Evolutionary conservation across 2,888 invertebrate genomes (phyloP), one percentile per base, ranked within the genome.

Genomic region (Podotricha telesiphe): DNA sequence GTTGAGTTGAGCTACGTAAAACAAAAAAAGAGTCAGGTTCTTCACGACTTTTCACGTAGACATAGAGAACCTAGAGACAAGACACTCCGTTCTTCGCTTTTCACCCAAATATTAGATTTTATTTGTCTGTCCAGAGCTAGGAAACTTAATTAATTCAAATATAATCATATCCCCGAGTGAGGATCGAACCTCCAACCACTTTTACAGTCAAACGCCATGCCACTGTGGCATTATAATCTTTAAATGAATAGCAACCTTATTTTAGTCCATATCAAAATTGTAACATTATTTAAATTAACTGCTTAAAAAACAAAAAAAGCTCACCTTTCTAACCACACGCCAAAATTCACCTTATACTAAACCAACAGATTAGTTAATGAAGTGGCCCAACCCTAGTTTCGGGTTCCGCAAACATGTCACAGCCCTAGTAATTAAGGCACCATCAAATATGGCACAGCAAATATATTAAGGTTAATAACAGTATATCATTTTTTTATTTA

Each of bases 341-440:
- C 20, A 59, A 45, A 61, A 45, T 50, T 51, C 17, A 61, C 45
- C 34, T 34, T 61, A 53, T 11, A 63, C 63, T 51, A 51, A 51
- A 67, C 40, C 71, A 84, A 83, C 78, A 82, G 82, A 84, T 85
- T 85, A 85, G 82, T 78, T 84, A 83, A 85, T 85, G 82, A 79
- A 79, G 64, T 59, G 75, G 74, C 79, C 79, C 72, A 58, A 74
- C 78, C 80, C 81, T 45, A 68, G 72, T 72, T 72, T 72, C 63
- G 70, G 68, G 70, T 72, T 72, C 48, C 68, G 45, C 56, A 59
- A 71, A 69, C 51, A 69, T 69, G 70, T 69, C 70, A 47, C 65
- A 42, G 59, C 58, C 63, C 70, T 70, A 65, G 70, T 72, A 68
- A 72, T 72, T 72, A 72, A 69, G 65, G n/a, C 10, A 45, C 59